These are phyloP conservation scores for Neolamprologus longior DNA, from an alignment of 2,113 vertebrate species.

Conservation along the genomic window DNA sequence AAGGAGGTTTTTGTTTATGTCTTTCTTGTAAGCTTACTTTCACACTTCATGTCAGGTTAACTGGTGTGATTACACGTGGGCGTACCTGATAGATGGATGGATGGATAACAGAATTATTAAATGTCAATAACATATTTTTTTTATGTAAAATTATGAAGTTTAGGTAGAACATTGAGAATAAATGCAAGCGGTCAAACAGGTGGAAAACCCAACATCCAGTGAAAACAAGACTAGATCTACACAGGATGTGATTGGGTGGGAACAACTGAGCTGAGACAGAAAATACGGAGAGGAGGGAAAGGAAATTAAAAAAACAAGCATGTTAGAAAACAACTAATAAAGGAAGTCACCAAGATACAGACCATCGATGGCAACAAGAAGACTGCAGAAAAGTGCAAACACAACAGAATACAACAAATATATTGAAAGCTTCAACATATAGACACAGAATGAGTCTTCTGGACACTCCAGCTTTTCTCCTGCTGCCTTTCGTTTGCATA, in stretches of 20 bases:
- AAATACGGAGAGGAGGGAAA: neutral
- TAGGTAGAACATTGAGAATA: fast-evolving
- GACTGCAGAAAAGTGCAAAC: neutral
- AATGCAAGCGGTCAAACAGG: neutral
- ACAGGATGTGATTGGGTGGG: neutral
- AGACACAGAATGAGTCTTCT: neutral
- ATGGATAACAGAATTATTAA: neutral
- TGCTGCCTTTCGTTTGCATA: neutral
- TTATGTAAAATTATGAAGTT: neutral
- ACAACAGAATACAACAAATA: neutral
- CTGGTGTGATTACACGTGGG: fast-evolving
- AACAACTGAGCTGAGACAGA: neutral
- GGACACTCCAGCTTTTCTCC: neutral
- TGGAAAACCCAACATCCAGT: neutral
- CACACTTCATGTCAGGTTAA: neutral
- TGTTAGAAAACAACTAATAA: neutral
- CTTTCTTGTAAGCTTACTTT: neutral
- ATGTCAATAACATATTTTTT: neutral
- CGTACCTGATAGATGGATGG: neutral
- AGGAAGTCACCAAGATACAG: neutral
- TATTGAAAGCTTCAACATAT: neutral
- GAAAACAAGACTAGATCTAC: neutral
- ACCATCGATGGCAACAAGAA: too few species aligned
- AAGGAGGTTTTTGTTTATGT: neutral
- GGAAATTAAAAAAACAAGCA: neutral